Conservation (phyloP, 2,888 invertebrate genomes). For the Metalampra italica region DNA sequence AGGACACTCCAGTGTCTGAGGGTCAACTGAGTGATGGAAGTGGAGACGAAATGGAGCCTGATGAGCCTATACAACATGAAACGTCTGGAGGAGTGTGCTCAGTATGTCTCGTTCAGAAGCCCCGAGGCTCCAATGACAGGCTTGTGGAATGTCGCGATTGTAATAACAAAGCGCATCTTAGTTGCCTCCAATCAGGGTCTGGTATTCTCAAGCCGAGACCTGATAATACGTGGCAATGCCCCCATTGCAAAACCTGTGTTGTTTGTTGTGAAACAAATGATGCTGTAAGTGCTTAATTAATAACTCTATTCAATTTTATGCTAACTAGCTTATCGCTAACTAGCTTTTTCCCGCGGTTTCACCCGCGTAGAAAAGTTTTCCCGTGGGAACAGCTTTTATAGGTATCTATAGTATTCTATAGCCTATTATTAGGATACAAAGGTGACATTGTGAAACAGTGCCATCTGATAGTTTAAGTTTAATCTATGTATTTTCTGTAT, state of each 20-base stretch:
- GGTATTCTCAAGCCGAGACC: conserved; percentile 81
- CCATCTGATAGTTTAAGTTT: no score
- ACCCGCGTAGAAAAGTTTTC: no score
- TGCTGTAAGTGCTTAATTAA: conserved; percentile 80
- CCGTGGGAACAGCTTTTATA: no score
- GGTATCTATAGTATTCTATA: no score
- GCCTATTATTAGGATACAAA: no score
- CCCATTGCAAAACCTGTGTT: conserved; percentile 92
- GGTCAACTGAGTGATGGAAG: conserved; percentile 66
- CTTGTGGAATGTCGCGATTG: conserved; percentile 85
- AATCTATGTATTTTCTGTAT: no score
- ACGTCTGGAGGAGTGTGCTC: conserved; percentile 80
- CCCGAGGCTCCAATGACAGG: conserved; percentile 79
- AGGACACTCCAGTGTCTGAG: conserved; percentile 57
- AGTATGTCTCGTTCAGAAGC: conserved; percentile 79
- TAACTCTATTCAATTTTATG: not conserved
- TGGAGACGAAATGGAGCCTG: conserved; percentile 64
- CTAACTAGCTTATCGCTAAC: no score
- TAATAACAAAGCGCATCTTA: conserved; percentile 84
- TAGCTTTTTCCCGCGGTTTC: no score
- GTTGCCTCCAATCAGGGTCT: conserved; percentile 83
- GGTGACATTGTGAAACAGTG: no score
- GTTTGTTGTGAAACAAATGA: conserved; percentile 88
- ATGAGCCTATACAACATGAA: conserved; percentile 57
- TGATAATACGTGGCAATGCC: conserved; percentile 91